A percentile compares a stretch with the other conserved stretches of the same genome.
phyloP scores from a whole-genome alignment of 2,113 vertebrate species.

The Pangasianodon hypophthalmus region DNA sequence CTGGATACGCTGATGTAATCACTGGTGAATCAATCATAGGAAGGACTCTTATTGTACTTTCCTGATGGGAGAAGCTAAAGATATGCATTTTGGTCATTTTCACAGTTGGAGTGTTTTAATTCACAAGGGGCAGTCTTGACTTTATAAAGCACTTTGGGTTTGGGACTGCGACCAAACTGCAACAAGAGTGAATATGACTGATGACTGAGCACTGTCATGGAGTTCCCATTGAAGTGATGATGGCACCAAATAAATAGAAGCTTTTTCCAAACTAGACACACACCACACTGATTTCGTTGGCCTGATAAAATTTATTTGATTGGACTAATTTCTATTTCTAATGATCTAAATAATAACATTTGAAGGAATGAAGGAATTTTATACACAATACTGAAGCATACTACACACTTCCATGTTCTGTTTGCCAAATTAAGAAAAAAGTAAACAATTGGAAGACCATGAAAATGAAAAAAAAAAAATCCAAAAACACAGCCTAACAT shows the following conservation, averaged over 20 bases:
- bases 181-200: not conserved
- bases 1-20: no score
- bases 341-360: not conserved
- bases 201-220: not conserved
- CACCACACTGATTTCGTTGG: not conserved
- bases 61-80: not conserved
- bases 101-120: not conserved
- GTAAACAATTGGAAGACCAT: not conserved
- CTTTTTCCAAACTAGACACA: not conserved
- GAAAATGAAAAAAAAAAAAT: not conserved
- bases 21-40: not conserved
- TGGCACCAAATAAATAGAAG: not conserved
- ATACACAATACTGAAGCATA: not conserved
- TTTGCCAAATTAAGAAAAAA: not conserved
- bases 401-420: not conserved
- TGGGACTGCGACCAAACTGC: not conserved
- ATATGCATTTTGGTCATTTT: not conserved
- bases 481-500: not conserved
- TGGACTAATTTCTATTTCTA: not conserved
- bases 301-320: not conserved
- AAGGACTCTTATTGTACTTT: not conserved
- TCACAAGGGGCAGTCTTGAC: not conserved
- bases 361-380: not conserved
- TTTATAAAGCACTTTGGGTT: not conserved
- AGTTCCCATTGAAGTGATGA: not conserved